These are phyloP conservation scores for Philaethria dido DNA, from an alignment of 2,888 invertebrate species.

Conservation along the genomic window DNA sequence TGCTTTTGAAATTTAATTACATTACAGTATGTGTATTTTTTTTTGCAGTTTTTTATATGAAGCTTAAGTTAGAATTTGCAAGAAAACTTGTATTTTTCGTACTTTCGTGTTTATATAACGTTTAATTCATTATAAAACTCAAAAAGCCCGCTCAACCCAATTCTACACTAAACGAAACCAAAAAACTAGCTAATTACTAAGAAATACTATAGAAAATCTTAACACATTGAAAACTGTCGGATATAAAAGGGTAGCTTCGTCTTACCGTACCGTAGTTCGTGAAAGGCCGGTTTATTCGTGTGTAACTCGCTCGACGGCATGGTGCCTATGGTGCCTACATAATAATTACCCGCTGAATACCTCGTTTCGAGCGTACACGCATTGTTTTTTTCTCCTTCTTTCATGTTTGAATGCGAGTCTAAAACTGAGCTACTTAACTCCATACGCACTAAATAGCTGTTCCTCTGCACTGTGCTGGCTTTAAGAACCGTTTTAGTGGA, in stretches of 20 bases:
- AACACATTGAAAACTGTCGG: conserved; percentile 19
- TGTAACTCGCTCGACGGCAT: conserved; percentile 56
- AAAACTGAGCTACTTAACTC: conserved; percentile 39
- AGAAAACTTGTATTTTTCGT: neutral
- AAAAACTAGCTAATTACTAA: conserved; percentile 24
- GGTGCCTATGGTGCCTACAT: conserved; percentile 45
- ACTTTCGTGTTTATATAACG: neutral
- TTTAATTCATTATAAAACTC: neutral
- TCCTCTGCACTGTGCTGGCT: conserved; percentile 24
- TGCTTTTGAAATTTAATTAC: conserved; percentile 28
- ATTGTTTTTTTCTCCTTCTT: conserved; percentile 59
- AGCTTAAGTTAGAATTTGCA: neutral
- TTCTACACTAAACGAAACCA: conserved; percentile 12
- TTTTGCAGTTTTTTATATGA: neutral
- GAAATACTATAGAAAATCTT: conserved; percentile 23
- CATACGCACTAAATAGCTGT: conserved; percentile 35
- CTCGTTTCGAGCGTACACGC: conserved; percentile 70
- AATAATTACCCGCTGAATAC: conserved; percentile 69
- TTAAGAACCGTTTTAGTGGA: conserved; percentile 32
- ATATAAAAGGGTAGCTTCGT: conserved; percentile 28
- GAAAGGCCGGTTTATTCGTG: conserved; percentile 35
- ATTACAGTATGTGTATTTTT: neutral
- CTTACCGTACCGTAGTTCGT: conserved; percentile 15
- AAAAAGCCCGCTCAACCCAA: conserved; percentile 7
- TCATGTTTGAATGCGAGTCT: conserved; percentile 35